Conservation (phyloP, 2,113 vertebrate genomes). For the Dunckerocampus dactyliophorus region DNA sequence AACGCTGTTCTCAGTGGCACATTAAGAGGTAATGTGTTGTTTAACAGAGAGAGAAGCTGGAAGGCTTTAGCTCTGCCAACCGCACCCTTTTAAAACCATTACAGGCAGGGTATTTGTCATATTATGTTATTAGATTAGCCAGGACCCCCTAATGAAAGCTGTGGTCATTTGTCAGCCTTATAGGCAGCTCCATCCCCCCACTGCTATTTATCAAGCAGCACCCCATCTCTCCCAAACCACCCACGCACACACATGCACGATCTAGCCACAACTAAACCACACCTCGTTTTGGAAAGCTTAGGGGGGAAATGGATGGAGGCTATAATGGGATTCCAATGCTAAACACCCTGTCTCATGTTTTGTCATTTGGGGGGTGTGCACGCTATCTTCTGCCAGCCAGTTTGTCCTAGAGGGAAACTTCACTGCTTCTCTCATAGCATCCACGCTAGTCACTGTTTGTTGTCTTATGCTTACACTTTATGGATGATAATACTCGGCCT, state of each 20-base stretch:
- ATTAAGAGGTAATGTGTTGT: constrained; percentile 31
- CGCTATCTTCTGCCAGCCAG: constrained; percentile 38
- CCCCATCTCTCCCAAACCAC: constrained; percentile 47
- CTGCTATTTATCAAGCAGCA: constrained; percentile 69
- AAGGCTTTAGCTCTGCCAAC: constrained; percentile 36
- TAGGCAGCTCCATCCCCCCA: constrained; percentile 65
- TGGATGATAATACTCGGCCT: no score
- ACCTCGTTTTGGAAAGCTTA: constrained; percentile 44
- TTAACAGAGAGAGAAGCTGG: constrained; percentile 33
- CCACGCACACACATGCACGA: constrained; percentile 40
- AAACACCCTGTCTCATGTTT: constrained; percentile 61
- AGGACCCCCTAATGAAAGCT: constrained; percentile 75
- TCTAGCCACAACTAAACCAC: constrained; percentile 39
- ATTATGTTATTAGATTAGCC: constrained; percentile 79
- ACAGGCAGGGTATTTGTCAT: constrained; percentile 75
- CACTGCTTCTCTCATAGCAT: no score
- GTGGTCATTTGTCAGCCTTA: constrained; percentile 76
- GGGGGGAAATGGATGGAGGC: constrained; percentile 50
- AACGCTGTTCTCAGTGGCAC: background rate
- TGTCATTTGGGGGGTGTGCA: constrained; percentile 62
- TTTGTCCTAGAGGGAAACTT: constrained; percentile 56
- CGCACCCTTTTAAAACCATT: constrained; percentile 73
- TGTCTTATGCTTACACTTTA: no score
- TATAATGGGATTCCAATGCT: constrained; percentile 72
- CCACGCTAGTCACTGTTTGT: no score